These are phyloP conservation scores for Ceratoteleas bidentatus DNA, from an alignment of 1,140 invertebrate species.

Conservation along the genomic window DNA sequence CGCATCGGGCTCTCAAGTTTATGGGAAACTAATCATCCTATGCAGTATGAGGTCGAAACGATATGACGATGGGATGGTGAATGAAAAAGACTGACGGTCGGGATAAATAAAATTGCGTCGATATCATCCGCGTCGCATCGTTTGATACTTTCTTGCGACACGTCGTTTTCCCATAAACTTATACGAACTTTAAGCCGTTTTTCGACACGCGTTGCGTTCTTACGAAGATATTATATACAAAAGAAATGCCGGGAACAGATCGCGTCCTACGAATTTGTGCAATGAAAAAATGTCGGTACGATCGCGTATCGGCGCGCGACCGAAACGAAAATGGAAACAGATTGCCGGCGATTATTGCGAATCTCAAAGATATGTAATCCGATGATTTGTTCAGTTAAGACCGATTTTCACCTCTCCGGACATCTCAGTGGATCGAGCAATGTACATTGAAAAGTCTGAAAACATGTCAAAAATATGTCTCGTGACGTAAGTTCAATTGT, in stretches of 20 bases:
- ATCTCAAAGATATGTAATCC: slow-evolving; percentile 56
- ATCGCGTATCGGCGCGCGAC: slow-evolving; percentile 2
- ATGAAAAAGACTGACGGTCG: neutral
- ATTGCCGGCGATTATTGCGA: slow-evolving; percentile 59
- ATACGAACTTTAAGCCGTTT: slow-evolving; percentile 41
- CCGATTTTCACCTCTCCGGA: slow-evolving; percentile 32
- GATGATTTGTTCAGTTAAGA: slow-evolving; percentile 32
- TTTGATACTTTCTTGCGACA: slow-evolving; percentile 22
- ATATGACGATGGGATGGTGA: too few species aligned
- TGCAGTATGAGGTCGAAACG: neutral
- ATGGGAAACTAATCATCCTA: slow-evolving; percentile 24
- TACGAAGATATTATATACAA: slow-evolving; percentile 59
- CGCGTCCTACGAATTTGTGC: slow-evolving; percentile 60
- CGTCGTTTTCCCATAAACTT: slow-evolving; percentile 48
- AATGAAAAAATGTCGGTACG: slow-evolving; percentile 48
- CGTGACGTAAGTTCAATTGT: slow-evolving; percentile 7
- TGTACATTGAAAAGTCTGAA: slow-evolving; percentile 9
- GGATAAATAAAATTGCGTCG: neutral
- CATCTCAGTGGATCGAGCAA: slow-evolving; percentile 15
- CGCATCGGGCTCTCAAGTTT: slow-evolving; percentile 26
- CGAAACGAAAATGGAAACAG: slow-evolving; percentile 15
- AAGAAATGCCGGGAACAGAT: slow-evolving; percentile 44
- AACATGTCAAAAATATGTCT: slow-evolving; percentile 25
- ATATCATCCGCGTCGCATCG: slow-evolving; percentile 6
- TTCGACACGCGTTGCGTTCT: slow-evolving; percentile 32